A percentile compares a stretch with the other conserved stretches of the same genome.
These are phyloP conservation scores for Piscicola geometra DNA, from an alignment of 2,888 invertebrate species.

Conservation along the genomic window DNA sequence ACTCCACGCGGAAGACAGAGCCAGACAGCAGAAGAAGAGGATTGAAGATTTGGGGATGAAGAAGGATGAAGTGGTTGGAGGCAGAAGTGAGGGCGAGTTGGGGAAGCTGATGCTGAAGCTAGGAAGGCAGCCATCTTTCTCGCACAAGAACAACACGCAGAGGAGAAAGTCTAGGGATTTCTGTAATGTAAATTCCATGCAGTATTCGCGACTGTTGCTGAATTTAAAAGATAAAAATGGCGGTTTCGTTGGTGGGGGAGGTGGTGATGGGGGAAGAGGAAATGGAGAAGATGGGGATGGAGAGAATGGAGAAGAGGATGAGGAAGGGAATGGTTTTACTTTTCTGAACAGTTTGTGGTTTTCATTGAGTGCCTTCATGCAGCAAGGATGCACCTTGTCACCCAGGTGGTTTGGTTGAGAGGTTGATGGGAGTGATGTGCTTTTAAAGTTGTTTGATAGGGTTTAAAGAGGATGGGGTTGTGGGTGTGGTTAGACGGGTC, in stretches of 20 bases:
- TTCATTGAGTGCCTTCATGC: slow-evolving; percentile 74
- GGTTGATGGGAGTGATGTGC: not conserved
- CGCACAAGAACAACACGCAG: slow-evolving; percentile 65
- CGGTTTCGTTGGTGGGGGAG: slow-evolving; percentile 60
- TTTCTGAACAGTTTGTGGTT: slow-evolving; percentile 31
- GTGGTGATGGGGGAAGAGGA: not conserved
- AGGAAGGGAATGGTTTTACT: slow-evolving; percentile 24
- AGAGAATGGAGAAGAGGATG: not conserved
- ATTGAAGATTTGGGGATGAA: not conserved
- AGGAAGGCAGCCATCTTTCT: slow-evolving; percentile 37
- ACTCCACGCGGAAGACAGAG: slow-evolving; percentile 65
- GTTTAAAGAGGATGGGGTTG: too few relatives aligned
- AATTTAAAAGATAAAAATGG: too few relatives aligned
- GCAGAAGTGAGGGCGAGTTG: not conserved
- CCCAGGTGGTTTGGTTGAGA: slow-evolving; percentile 78
- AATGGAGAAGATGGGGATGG: not conserved
- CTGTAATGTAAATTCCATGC: not conserved
- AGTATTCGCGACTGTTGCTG: slow-evolving; percentile 66
- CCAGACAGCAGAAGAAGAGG: not conserved
- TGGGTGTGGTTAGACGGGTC: too few relatives aligned
- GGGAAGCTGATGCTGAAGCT: not conserved
- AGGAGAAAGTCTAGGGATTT: slow-evolving; percentile 63
- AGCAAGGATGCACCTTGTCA: slow-evolving; percentile 90
- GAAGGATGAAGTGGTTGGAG: too few relatives aligned
- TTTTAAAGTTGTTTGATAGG: too few relatives aligned